phyloP scores from a whole-genome alignment of 2,797 vertebrate genomes.

The Mastacembelus armatus region DNA sequence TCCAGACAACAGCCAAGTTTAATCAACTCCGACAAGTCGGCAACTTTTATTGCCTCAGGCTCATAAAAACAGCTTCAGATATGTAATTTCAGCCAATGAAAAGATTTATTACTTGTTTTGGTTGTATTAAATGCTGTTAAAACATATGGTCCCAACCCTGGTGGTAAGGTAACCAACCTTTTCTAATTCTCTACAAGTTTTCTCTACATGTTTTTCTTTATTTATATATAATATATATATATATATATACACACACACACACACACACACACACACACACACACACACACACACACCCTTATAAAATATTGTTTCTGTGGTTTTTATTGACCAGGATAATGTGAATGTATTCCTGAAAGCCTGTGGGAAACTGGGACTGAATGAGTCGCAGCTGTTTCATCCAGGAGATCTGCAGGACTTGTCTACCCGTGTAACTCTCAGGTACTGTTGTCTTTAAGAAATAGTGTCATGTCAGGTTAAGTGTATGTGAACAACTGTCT shows the following conservation, averaged over 20 bases:
- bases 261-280: too few relatives aligned
- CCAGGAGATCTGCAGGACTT: conserved; percentile 97
- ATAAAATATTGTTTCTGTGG: too few relatives aligned
- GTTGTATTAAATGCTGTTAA: neutral
- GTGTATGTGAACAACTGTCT: neutral
- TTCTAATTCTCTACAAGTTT: too few relatives aligned
- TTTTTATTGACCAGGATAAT: conserved; percentile 87
- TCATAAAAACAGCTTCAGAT: conserved; percentile 1
- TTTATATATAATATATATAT: neutral
- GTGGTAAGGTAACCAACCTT: neutral
- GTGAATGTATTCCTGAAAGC: conserved; percentile 95
- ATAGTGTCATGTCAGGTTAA: neutral
- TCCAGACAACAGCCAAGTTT: neutral
- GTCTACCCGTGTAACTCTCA: conserved; percentile 92
- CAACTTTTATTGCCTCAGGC: neutral
- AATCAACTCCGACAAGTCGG: neutral
- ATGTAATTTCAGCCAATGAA: neutral
- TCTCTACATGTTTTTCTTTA: too few relatives aligned
- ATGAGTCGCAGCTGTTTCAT: conserved; percentile 92
- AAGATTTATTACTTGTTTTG: too few relatives aligned
- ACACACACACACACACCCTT: too few relatives aligned
- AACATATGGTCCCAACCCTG: neutral
- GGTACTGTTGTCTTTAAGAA: conserved; percentile 81
- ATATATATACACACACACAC: too few relatives aligned
- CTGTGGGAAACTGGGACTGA: conserved; percentile 87